Conservation (phyloP, 1,140 invertebrate species). For the Paracyclopina nana region DNA sequence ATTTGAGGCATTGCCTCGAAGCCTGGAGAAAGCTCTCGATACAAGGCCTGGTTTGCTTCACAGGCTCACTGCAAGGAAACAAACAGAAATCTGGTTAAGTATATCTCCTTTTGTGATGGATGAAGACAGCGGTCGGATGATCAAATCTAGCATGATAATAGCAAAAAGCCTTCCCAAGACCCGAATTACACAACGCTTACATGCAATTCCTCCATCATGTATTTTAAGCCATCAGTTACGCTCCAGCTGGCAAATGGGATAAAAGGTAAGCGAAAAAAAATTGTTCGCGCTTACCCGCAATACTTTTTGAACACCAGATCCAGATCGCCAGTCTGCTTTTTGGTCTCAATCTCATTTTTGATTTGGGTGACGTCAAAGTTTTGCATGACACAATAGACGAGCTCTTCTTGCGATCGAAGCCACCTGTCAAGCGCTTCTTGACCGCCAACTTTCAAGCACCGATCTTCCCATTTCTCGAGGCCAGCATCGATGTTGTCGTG, state of each 20-base stretch:
- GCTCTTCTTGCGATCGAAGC: slow-evolving; percentile 7
- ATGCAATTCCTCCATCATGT: no score
- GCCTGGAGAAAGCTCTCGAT: slow-evolving; percentile 2
- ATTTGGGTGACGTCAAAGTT: slow-evolving; percentile 10
- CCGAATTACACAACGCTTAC: no score
- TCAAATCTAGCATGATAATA: no score
- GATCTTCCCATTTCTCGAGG: slow-evolving; percentile 1
- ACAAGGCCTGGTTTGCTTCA: slow-evolving; percentile 1
- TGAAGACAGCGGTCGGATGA: no score
- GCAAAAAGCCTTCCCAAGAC: no score
- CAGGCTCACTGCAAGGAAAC: slow-evolving; percentile 2
- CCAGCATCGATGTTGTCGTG: not conserved
- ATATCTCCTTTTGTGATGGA: no score
- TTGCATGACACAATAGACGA: slow-evolving; percentile 7
- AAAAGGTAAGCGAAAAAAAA: not conserved
- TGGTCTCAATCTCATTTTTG: not conserved
- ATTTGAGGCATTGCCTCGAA: not conserved
- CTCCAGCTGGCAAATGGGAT: not conserved
- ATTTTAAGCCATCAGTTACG: not conserved
- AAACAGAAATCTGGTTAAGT: not conserved
- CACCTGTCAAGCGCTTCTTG: not conserved
- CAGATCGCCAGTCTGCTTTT: not conserved
- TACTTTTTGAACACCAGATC: not conserved
- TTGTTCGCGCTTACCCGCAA: not conserved
- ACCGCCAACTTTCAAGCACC: slow-evolving; percentile 4